Base-by-base conservation (phyloP, 2,888 invertebrate species). In the Nowickia ferox region DNA sequence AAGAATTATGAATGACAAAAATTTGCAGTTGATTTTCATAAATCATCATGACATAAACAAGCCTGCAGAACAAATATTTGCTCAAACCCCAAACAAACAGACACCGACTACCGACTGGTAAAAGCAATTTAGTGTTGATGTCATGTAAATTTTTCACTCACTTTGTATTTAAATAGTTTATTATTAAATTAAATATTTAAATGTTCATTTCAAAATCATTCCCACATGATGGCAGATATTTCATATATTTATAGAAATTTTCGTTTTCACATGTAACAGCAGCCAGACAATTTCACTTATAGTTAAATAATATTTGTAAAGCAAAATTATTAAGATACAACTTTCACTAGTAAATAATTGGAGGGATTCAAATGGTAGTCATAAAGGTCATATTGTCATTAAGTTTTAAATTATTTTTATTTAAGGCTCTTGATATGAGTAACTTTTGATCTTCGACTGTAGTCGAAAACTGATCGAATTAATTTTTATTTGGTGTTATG, bases 21-120 rank as follows among this genome's bases (percentile, higher is more conserved):
- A 57, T 65, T 55, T 40, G 46, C 9, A 72, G 65, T 74, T 66
- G 55, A 74, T 66, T 57, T 59, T 66, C 40, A 74, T 72, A 80
- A 80, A 66, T 66, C 48, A 57, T 72, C 48, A 57, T 72, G 42
- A 51, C 65, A 48, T 22, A 5, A 30, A 9, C 30, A 17, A 65
- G 48, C 17, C 8, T 40, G 3, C 5, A 30, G 30, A 6, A 42
- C 19, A 59, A 48, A n/a, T 8, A 22, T 11, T 40, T 40, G 19
- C 8, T n/a, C n/a, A 22, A 22, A 51, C 17, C 48, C n/a, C 5
- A 55, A 10, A 44, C 9, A 15, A 22, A 71, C 15, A 44, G 17
- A 42, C 44, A 46, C 19, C 2, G 13, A 22, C 19, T 38, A 42
- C 15, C 30, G 30, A 22, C 22, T 48, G 38, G 15, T 22, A 22